Conservation (phyloP, 2,888 invertebrate genomes). For the Ectemnius lituratus region DNA sequence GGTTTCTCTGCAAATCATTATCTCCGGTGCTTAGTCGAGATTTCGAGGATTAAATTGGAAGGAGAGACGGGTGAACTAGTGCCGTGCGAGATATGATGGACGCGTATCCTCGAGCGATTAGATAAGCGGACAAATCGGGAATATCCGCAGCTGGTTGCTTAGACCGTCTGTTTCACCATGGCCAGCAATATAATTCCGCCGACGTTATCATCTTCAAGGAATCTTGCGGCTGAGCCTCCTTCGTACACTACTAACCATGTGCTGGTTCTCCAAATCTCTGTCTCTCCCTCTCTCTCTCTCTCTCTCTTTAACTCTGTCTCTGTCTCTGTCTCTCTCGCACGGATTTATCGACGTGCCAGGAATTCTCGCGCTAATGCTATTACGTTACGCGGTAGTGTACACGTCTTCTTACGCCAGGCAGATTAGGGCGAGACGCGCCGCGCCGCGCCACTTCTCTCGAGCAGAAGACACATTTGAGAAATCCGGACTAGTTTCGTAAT, state of each 20-base stretch:
- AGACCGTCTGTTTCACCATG: constrained; percentile 15
- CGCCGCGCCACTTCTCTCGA: no score
- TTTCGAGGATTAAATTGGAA: no score
- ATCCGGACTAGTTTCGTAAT: no score
- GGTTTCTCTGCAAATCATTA: no score
- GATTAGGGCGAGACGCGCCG: no score
- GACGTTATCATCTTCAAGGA: constrained; percentile 35
- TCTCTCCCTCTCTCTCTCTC: background rate
- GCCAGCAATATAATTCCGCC: constrained; percentile 32
- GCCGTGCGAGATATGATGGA: constrained; percentile 20
- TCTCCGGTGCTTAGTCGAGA: no score
- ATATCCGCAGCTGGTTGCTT: constrained; percentile 24
- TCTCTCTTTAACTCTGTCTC: background rate
- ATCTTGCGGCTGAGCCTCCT: constrained; percentile 15
- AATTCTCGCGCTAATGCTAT: constrained; percentile 27
- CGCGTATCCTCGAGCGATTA: constrained; percentile 44
- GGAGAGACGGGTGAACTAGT: no score
- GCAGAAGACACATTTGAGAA: no score
- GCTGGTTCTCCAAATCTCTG: background rate
- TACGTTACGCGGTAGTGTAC: constrained; percentile 16
- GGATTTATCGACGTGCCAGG: constrained; percentile 41
- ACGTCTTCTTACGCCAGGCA: background rate
- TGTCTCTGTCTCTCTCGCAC: constrained; percentile 2
- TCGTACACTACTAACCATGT: no score
- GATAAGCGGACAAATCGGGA: constrained; percentile 56